Percentiles rank a stretch among this genome's conserved stretches.
These are phyloP conservation scores for Erythrocebus patas DNA, from an alignment of 2,113 vertebrate species.

Conservation along the genomic window DNA sequence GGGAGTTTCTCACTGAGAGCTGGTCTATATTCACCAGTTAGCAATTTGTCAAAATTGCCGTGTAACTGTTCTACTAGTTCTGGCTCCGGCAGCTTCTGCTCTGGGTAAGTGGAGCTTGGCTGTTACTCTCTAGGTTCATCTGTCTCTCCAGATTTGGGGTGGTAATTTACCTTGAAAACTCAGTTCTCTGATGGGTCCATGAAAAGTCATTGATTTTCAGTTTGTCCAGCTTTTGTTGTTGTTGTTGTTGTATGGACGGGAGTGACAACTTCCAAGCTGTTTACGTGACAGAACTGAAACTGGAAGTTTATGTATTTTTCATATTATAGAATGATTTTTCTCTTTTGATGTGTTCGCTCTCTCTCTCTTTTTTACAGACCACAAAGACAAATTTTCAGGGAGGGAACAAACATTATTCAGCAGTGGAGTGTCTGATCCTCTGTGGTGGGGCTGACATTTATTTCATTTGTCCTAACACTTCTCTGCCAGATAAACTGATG, in stretches of 20 bases:
- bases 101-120: not conserved
- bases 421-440: not conserved
- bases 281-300: no score
- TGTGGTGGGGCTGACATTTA: not conserved
- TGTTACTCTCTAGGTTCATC: not conserved
- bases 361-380: not conserved
- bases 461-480: not conserved
- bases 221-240: not conserved
- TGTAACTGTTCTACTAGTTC: rapidly evolving
- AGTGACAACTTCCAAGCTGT: not conserved
- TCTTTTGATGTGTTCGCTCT: not conserved
- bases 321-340: not conserved
- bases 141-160: no score
- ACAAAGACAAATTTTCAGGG: not conserved
- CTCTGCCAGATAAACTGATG: not conserved
- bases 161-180: not conserved
- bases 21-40: no score
- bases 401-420: not conserved
- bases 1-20: no score
- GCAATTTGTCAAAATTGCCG: rapidly evolving
- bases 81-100: not conserved
- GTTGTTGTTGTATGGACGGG: rapidly evolving
- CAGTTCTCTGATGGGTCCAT: not conserved
- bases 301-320: not conserved
- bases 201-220: not conserved